Base-by-base conservation (phyloP, 2,888 invertebrate species). In the Callyntrura guangdongensis region DNA sequence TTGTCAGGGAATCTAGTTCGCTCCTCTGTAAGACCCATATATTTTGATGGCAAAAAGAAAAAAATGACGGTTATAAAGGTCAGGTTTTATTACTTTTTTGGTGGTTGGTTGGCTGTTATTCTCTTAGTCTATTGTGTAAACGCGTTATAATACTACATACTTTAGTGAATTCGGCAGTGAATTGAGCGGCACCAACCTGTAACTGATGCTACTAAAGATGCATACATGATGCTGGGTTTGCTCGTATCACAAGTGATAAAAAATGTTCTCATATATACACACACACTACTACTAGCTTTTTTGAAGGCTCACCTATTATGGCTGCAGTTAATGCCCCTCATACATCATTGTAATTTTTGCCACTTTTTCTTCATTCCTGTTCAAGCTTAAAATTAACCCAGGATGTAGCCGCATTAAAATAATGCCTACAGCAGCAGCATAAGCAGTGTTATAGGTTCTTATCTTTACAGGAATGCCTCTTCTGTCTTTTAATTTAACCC, bases 41-140 rank as follows among this genome's bases (percentile, higher is more conserved):
- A 79, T 74, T 86, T 86, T 47, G 74, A 59, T 86, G 47, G 86
- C 86, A 77, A 86, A 45, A 86, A 86, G 86, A n/a, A 64, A 74
- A 89, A 53, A 89, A 84, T 83, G 89, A 84, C 89, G 84, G 64
- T 84, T 84, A 89, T 89, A 89, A 83, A 89, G 89, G 89, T 89
- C 89, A 89, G 89, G 84, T 83, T 89, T 89, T 89, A 89, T 89
- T 84, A 84, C 77, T 72, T 83, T 84, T 89, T 61, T 84, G 83
- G 61, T 85, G 74, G 72, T 69, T 85, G 53, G 74, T 49, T 47
- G 22, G 49, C 45, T 81, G 12, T 22, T 74, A 11, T 49, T 22
- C 74, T 53, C 1, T 22, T 74, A 20, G 20, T 53, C 49, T 22
- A 6, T 17, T 12, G 12, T 74, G 22, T 53, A 53, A 14, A 49